phyloP scores from a whole-genome alignment of 2,797 vertebrate species.

The Clarias laeviceps region DNA sequence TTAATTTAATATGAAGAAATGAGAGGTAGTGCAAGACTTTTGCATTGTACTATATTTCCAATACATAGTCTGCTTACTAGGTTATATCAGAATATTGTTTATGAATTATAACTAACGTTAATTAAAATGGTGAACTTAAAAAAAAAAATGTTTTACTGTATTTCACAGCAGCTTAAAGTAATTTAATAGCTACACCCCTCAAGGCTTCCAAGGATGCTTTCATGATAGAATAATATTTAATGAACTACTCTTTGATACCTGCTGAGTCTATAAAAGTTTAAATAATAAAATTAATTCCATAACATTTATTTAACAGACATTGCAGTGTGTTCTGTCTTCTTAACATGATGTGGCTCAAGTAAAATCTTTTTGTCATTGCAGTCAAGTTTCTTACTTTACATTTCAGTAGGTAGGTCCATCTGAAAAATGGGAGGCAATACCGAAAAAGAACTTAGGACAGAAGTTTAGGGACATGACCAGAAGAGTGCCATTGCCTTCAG shows the following conservation, averaged over 20 bases:
- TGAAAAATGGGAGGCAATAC: not conserved
- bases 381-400: not conserved
- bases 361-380: not conserved
- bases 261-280: constrained; percentile 16
- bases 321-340: not conserved
- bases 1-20: too few species aligned
- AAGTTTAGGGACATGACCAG: not conserved
- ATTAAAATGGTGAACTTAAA: not conserved
- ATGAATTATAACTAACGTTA: not conserved
- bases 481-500: not conserved
- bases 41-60: not conserved
- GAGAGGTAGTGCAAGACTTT: too few species aligned
- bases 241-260: constrained; percentile 19
- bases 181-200: not conserved
- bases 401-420: not conserved
- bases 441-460: not conserved
- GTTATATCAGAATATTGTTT: constrained; percentile 4
- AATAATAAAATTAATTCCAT: not conserved
- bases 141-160: not conserved
- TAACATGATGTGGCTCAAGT: not conserved
- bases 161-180: not conserved
- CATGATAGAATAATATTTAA: constrained; percentile 13
- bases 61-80: not conserved
- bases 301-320: not conserved
- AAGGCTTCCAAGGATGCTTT: not conserved